Evolutionary conservation across 1,140 invertebrate genomes (phyloP).

Genomic region (Papilio glaucus): DNA sequence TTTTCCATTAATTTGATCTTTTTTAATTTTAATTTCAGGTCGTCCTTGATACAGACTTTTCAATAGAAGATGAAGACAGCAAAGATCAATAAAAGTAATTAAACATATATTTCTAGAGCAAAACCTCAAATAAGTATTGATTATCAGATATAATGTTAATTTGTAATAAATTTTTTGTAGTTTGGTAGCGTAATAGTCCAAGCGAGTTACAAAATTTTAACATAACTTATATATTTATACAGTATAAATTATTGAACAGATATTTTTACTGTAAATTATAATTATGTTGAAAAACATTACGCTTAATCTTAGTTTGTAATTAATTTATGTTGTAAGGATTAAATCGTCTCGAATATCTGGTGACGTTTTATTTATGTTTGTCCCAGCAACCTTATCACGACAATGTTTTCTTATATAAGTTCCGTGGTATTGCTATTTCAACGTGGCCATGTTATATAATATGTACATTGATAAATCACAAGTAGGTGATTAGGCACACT

Average conservation of each 20-base stretch:
- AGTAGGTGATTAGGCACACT: too few relatives aligned
- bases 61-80: slow-evolving; percentile 59
- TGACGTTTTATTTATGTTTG: background rate
- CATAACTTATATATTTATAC: background rate
- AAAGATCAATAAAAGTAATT: slow-evolving; percentile 34
- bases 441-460: too few relatives aligned
- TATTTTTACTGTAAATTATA: background rate
- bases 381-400: too few relatives aligned
- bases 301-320: slow-evolving; percentile 11
- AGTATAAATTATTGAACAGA: background rate
- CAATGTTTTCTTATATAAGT: too few relatives aligned
- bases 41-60: slow-evolving; percentile 61
- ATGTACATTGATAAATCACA: too few relatives aligned
- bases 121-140: slow-evolving; percentile 13
- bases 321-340: slow-evolving; percentile 1
- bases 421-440: too few relatives aligned
- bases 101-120: slow-evolving; percentile 18
- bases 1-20: background rate
- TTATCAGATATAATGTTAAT: background rate
- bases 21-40: slow-evolving; percentile 56
- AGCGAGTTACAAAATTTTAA: background rate
- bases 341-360: background rate
- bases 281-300: slow-evolving; percentile 15
- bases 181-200: slow-evolving; percentile 1
- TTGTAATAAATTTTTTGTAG: background rate